Percentiles rank a stretch among this genome's conserved stretches.
Conservation (phyloP, 2,113 vertebrate species). For the Serranochromis macrocephalus region DNA sequence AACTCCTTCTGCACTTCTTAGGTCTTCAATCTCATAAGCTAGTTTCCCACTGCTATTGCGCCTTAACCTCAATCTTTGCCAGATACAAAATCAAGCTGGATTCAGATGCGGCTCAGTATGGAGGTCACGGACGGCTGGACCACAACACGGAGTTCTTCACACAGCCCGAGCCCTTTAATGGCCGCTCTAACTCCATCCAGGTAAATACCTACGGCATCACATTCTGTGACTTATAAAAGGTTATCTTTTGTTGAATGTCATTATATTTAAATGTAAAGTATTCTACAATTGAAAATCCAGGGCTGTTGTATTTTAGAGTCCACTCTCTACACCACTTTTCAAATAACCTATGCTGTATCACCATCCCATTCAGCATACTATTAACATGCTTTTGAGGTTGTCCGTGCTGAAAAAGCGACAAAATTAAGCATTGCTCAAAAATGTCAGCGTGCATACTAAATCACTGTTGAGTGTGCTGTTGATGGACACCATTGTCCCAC, state of each 20-base stretch:
- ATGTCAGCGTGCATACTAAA: constrained; percentile 26
- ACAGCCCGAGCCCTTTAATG: constrained; percentile 74
- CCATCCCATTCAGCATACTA: constrained; percentile 2
- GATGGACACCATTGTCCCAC: constrained; percentile 26
- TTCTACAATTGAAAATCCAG: background rate
- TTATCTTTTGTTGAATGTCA: constrained; percentile 5
- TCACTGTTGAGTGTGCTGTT: constrained; percentile 13
- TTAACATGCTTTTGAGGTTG: background rate
- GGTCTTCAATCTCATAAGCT: constrained; percentile 26
- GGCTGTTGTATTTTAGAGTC: background rate
- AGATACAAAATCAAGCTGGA: constrained; percentile 93
- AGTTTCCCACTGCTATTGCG: constrained; percentile 27
- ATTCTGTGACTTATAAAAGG: background rate
- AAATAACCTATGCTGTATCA: background rate
- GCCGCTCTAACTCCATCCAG: constrained; percentile 78
- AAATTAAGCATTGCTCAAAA: constrained; percentile 29
- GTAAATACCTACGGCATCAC: constrained; percentile 57
- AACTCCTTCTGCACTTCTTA: background rate
- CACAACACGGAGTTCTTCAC: constrained; percentile 88
- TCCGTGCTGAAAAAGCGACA: background rate
- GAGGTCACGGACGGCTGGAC: constrained; percentile 89
- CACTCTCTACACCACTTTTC: background rate
- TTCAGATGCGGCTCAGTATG: constrained; percentile 80
- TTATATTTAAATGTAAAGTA: background rate
- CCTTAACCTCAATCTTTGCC: constrained; percentile 72